These are phyloP conservation scores for Jordanella pulchra DNA, from an alignment of 2,797 vertebrate species.

Conservation along the genomic window DNA sequence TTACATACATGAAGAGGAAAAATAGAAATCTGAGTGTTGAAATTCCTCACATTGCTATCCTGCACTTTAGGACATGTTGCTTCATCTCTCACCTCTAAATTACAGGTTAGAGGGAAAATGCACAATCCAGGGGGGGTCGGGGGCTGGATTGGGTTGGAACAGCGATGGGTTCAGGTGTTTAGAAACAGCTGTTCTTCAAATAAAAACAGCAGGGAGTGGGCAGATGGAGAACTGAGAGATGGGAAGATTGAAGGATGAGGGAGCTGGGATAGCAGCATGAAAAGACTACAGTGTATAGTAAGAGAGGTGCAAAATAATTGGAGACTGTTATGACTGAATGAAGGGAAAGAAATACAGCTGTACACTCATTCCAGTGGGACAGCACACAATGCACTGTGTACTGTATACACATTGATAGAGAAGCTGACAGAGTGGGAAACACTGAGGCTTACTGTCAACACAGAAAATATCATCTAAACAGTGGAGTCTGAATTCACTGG, in stretches of 20 bases:
- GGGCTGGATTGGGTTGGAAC: constrained; percentile 15
- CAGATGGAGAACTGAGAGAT: constrained; percentile 11
- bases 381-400: constrained; percentile 15
- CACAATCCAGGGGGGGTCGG: constrained; percentile 16
- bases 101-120: constrained; percentile 62
- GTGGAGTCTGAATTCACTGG: constrained; percentile 22
- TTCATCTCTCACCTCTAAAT: constrained; percentile 68
- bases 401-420: constrained; percentile 37
- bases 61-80: constrained; percentile 74
- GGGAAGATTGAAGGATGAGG: constrained; percentile 24
- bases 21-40: constrained; percentile 44
- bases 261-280: constrained; percentile 12
- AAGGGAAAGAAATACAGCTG: constrained; percentile 19
- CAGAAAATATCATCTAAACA: constrained; percentile 54
- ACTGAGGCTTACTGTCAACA: constrained; percentile 43
- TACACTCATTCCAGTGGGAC: constrained; percentile 20
- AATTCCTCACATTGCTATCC: constrained; percentile 75
- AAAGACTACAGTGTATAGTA: constrained; percentile 19
- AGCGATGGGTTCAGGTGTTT: constrained; percentile 74
- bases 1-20: constrained; percentile 31
- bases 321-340: constrained; percentile 54
- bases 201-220: constrained; percentile 41
- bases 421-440: constrained; percentile 53
- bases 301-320: constrained; percentile 55
- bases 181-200: constrained; percentile 75